Evolutionary conservation across 2,888 invertebrate genomes (phyloP), one percentile per base, ranked within the genome.

Genomic region (Cistogaster globosa): DNA sequence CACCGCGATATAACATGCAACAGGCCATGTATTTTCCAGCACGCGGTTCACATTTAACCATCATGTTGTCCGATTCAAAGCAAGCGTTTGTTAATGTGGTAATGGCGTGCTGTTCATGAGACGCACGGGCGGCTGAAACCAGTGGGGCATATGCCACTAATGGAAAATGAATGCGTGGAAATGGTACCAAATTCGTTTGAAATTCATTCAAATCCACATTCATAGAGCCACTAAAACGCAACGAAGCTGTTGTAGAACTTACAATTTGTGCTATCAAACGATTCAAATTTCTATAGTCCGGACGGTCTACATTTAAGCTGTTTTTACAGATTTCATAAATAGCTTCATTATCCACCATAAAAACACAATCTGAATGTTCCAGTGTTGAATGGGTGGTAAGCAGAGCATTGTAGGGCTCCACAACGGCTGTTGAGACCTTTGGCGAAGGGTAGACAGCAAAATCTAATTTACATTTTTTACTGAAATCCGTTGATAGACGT

Each of bases 321-420:
- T 96, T 94, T 80, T 97, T 94, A 93, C 98, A 98, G 89, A 98
- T 98, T 90, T 98, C 97, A 92, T 98, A 97, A 89, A 98, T 96
- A n/a, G 98, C 98, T 91, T 98, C 98, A 89, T 98, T 98, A 93
- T 98, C 98, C 22, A 97, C 97, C 96, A 98, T 97, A 91, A 98
- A 98, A 2, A 97, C 96, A 91, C 98, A 98, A 92, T 98, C 98
- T 0, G 97, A 96, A 91, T 97, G 97, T 86, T 94, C 92, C 93
- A 98, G 94, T 36, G 98, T 98, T 22, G 97, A 96, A 93, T 98
- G 98, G 0, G 98, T 98, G 60, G 98, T 97, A 82, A 98, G 92
- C 75, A 98, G 95, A 0, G 98, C 96, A 92, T 98, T 98, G 93
- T 98, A 98, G 0, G 98, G 98, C 91, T 98, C 98, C 57, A 98